Base-by-base conservation (phyloP, 2,113 vertebrate genomes). In the Collichthys lucidus region DNA sequence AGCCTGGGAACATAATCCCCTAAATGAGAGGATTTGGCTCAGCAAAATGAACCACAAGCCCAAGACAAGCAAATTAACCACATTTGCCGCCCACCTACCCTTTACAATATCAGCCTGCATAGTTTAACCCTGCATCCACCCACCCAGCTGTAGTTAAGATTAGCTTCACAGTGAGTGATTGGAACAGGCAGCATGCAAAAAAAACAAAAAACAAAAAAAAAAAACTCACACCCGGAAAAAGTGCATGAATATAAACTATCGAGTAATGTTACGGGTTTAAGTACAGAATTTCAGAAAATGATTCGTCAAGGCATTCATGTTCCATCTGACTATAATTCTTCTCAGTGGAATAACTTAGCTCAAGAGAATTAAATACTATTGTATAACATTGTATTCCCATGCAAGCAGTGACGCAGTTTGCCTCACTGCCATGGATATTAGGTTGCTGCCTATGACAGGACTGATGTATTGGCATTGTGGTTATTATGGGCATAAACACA, bases 11-110 rank as follows among this genome's bases (percentile, higher is more conserved):
- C 81, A 74, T 86, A 91, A 80, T 89, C 82, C 77, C 53, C 78
- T 79, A 89, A 92, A 93, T 86, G 83, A 89, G 56, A 89, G 83
- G 85, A 91, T 92, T 93, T 92, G 84, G 86, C 86, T 90, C 75
- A 86, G 85, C 86, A 85, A 89, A 94, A 89, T 73, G 40, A 81
- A 89, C 73, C 86, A 83, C 80, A 69, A 82, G 76, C 68, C 80
- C 57, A 84, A 87, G 66, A 84, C 80, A 84, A 85, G 83, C 79
- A 89, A 89, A 84, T 87, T 79, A 86, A 88, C 74, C 78, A 85
- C 67, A 82, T 85, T 83, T 86, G 65, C 83, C 55, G 46, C 83
- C 88, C 77, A 89, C 88, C 79, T 78, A 75, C 71, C 73, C 83
- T 88, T 81, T 77, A 82, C 79, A 88, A 79, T 64, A 73, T 67